phyloP scores from a whole-genome alignment of 92 coral and sea anemone genomes.

The Hydrozoanthus gracilis region DNA sequence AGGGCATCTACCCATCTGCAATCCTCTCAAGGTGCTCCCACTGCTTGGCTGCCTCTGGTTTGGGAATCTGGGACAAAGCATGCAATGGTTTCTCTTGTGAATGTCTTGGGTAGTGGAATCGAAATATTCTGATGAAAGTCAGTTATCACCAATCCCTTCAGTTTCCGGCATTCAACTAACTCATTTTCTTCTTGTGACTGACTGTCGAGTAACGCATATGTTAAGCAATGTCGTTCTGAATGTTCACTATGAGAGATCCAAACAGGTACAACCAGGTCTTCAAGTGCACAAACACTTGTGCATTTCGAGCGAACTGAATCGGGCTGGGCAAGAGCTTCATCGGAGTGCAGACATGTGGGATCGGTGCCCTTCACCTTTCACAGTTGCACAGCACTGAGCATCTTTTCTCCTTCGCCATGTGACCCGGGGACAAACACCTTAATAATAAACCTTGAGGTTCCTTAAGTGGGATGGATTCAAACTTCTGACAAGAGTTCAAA shows the following conservation, averaged over 20 bases:
- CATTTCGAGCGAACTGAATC: conserved; percentile 19
- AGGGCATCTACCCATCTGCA: conserved; percentile 53
- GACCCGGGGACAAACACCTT: conserved; percentile 56
- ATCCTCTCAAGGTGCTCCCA: conserved; percentile 33
- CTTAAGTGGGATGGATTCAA: neutral
- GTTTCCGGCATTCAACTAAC: conserved; percentile 15
- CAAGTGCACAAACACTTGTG: conserved; percentile 47
- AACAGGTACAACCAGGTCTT: conserved; percentile 46
- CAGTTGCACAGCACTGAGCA: conserved; percentile 32
- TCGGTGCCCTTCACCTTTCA: conserved; percentile 45
- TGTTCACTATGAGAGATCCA: conserved; percentile 20
- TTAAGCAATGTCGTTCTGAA: conserved; percentile 27
- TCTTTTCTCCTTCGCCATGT: conserved; percentile 65
- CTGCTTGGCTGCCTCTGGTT: conserved; percentile 56
- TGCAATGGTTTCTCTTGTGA: conserved; percentile 45
- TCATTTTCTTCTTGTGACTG: conserved; percentile 34
- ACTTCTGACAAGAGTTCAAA: conserved; percentile 22
- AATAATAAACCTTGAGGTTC: conserved; percentile 41
- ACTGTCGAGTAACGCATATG: conserved; percentile 43
- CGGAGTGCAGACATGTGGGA: conserved; percentile 58
- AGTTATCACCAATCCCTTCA: conserved; percentile 25
- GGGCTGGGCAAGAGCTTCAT: conserved; percentile 28
- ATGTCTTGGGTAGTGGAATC: conserved; percentile 40
- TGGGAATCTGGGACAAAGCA: conserved; percentile 60
- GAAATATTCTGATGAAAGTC: conserved; percentile 36